Percentiles rank a stretch among this genome's conserved stretches.
Conservation (phyloP, 2,797 vertebrate genomes). For the Chlorospingus flavigularis region DNA sequence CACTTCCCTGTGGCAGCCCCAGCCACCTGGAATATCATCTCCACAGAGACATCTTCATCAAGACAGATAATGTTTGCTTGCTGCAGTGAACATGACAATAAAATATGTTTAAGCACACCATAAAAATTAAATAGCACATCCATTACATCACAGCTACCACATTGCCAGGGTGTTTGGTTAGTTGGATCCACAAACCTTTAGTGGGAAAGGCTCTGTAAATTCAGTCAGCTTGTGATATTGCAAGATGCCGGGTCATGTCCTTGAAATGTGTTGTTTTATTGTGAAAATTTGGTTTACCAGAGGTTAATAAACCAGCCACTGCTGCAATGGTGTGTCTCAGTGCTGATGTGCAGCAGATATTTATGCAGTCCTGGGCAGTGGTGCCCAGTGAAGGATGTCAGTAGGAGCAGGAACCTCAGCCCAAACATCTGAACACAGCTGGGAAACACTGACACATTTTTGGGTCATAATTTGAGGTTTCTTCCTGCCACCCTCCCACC, state of each 20-base stretch:
- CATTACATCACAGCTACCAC: background rate
- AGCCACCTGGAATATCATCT: background rate
- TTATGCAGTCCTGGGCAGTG: fast-evolving
- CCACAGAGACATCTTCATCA: background rate
- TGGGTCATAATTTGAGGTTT: background rate
- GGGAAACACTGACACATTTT: background rate
- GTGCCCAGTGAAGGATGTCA: background rate
- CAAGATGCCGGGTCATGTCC: background rate
- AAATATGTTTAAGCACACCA: background rate
- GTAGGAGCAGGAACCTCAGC: background rate
- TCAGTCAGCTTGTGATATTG: background rate
- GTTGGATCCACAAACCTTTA: background rate
- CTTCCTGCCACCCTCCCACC: background rate
- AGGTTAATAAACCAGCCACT: background rate
- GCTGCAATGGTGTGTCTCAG: background rate
- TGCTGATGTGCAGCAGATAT: background rate
- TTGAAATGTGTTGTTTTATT: background rate
- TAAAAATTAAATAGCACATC: background rate
- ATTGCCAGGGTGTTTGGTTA: background rate
- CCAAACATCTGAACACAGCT: background rate
- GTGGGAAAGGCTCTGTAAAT: background rate
- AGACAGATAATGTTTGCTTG: background rate
- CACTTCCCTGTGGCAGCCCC: background rate
- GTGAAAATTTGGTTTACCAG: background rate
- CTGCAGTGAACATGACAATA: background rate